These are phyloP conservation scores for Podocnemis expansa DNA, from an alignment of 2,113 vertebrate species.

Conservation along the genomic window DNA sequence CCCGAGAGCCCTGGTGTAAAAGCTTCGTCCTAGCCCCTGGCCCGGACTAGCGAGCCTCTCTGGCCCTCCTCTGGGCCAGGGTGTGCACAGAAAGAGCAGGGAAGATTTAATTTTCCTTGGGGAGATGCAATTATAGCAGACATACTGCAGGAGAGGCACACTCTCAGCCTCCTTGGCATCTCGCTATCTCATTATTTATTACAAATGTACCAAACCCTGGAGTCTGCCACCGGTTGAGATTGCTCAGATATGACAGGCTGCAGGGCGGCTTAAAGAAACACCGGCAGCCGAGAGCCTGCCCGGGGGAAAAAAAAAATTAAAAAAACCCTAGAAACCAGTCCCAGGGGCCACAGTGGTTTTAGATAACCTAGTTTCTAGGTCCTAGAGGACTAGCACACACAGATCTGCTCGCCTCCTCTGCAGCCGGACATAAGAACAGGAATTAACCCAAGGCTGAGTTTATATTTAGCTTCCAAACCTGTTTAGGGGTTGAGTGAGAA, in stretches of 20 bases:
- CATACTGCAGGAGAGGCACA: conserved; percentile 66
- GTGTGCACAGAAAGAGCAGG: conserved; percentile 30
- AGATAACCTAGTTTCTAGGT: too few relatives aligned
- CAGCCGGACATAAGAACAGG: conserved; percentile 39
- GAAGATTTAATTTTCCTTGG: conserved; percentile 67
- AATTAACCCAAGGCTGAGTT: conserved; percentile 46
- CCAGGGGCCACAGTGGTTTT: neutral
- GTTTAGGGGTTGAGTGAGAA: conserved; percentile 40
- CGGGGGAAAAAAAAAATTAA: neutral
- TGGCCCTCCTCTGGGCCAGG: neutral
- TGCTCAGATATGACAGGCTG: conserved; percentile 60
- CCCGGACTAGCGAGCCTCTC: neutral
- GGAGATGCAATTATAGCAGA: conserved; percentile 70
- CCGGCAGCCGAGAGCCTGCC: neutral
- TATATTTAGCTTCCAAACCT: conserved; percentile 61
- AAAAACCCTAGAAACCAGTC: neutral
- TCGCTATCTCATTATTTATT: conserved; percentile 76
- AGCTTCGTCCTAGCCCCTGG: neutral
- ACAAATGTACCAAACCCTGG: conserved; percentile 67
- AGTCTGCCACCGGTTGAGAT: conserved; percentile 45
- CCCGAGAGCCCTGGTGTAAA: neutral
- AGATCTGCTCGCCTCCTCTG: neutral
- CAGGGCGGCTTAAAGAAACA: neutral
- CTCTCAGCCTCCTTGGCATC: conserved; percentile 54
- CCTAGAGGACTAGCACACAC: neutral